Evolutionary conservation across 1,140 invertebrate species (phyloP), one percentile per base, ranked within the genome.

Genomic region (Palaemon carinicauda): DNA sequence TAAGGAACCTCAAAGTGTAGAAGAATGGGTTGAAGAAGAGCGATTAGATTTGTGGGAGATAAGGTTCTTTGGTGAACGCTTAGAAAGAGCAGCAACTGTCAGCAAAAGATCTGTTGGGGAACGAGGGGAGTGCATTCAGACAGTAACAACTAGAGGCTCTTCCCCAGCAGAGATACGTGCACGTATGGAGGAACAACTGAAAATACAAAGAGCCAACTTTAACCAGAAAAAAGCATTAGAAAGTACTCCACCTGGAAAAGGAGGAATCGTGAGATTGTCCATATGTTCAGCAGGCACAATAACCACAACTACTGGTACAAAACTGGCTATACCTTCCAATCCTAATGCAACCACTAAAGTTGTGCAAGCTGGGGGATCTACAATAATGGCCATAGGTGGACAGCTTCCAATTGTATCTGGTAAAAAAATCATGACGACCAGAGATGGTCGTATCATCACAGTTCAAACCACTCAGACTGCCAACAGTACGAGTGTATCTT

Each of bases 1-100:
- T 88, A 96, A 95, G 12, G 96, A 97, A 90, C 97, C 97, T 1
- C 95, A 97, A 92, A 96, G 98, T 10, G 95, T 95, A 9, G 98
- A 99, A 92, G 95, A 96, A 90, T 99, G 98, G 98, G 95, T 98
- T 0, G 96, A 98, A 87, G 98, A 99, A 92, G 97, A 98, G 90
- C 96, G 97, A 90, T 91, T 99, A 27, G 98, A 99, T 91, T 91
- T 99, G 0, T 99, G 98, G 97, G 98, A 99, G 92, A 98, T 99
- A 56, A 97, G 97, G 90, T 96, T 96, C 89, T 99, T 98, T 91
- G 96, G 96, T 51, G 98, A 99, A 91, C 96, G 95, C 92, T 69
- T 90, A 50, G 90, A 90, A 74, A 83, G 87, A 27, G 90, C 89
- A 10, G 82, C 89, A 10, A 65, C 73, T n/a, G 79, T 78, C 0